A percentile compares a stretch with the other conserved stretches of the same genome.
Conservation (phyloP, 1,140 invertebrate species). For the Triops longicaudatus region DNA sequence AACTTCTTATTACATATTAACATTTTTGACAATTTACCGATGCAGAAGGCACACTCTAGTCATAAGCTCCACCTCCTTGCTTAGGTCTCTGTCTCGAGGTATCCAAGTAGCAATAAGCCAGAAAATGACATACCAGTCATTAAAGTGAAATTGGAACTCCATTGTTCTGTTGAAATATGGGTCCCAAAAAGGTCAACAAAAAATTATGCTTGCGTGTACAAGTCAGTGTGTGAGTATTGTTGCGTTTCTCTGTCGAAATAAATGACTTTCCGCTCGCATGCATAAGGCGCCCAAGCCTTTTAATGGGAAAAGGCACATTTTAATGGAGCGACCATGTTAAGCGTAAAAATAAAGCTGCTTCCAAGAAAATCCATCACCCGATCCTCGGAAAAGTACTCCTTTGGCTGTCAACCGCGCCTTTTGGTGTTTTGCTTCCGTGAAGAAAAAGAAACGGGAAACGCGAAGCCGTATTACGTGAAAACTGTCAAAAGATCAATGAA, state of each 20-base stretch:
- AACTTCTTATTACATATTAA: too few relatives aligned
- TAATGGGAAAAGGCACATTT: constrained; percentile 11
- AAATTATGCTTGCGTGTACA: too few relatives aligned
- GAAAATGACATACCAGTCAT: background rate
- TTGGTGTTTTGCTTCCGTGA: too few relatives aligned
- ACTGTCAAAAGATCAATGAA: background rate
- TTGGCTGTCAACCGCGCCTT: background rate
- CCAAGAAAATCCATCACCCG: constrained; percentile 2
- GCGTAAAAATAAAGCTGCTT: constrained; percentile 15
- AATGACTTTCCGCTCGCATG: constrained; percentile 11
- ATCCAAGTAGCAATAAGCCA: background rate
- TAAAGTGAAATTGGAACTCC: background rate
- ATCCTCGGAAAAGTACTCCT: background rate
- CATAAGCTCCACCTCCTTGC: too few relatives aligned
- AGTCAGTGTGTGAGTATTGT: background rate
- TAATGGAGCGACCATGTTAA: constrained; percentile 15
- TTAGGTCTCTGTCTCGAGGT: too few relatives aligned
- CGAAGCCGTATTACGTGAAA: background rate
- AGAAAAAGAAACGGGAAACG: background rate
- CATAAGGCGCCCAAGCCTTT: background rate
- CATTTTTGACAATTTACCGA: too few relatives aligned
- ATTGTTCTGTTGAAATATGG: background rate
- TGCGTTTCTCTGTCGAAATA: background rate
- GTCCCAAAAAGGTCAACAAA: background rate
- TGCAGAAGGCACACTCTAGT: too few relatives aligned